These are phyloP conservation scores for Euclidia mi DNA, from an alignment of 2,888 invertebrate genomes.

Conservation along the genomic window DNA sequence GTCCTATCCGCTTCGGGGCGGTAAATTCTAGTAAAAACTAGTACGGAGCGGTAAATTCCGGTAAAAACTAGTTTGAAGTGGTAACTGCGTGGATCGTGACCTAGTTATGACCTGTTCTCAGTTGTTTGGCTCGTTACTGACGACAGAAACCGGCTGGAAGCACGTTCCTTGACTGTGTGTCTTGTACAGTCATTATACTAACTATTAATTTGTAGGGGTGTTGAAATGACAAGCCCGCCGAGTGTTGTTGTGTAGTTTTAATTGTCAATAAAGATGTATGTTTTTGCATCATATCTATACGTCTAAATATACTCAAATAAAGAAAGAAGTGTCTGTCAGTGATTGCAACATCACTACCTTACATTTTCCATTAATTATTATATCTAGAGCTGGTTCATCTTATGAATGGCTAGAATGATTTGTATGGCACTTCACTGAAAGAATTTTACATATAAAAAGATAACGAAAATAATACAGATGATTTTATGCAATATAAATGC, in stretches of 20 bases:
- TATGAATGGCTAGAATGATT: no score
- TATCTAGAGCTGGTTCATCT: no score
- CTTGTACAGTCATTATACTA: constrained; percentile 54
- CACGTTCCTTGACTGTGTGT: constrained; percentile 62
- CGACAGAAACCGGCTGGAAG: constrained; percentile 52
- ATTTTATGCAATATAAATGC: no score
- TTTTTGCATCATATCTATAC: no score
- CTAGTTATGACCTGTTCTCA: constrained; percentile 57
- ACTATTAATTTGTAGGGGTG: constrained; percentile 58
- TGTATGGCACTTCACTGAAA: no score
- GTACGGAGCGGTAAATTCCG: constrained; percentile 14
- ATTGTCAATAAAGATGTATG: no score
- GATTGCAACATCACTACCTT: no score
- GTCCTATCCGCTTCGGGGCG: constrained; percentile 28
- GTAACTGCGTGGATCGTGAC: constrained; percentile 61
- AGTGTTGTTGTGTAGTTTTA: not conserved
- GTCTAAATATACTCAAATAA: no score
- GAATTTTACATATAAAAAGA: no score
- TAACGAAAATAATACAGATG: no score
- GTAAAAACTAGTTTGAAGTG: constrained; percentile 52
- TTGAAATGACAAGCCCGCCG: constrained; percentile 15
- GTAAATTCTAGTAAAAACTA: constrained; percentile 49
- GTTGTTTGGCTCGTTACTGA: constrained; percentile 64
- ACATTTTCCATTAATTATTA: no score
- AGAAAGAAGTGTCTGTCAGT: no score